Conservation (phyloP, 2,797 vertebrate genomes). For the Salmo trutta region DNA sequence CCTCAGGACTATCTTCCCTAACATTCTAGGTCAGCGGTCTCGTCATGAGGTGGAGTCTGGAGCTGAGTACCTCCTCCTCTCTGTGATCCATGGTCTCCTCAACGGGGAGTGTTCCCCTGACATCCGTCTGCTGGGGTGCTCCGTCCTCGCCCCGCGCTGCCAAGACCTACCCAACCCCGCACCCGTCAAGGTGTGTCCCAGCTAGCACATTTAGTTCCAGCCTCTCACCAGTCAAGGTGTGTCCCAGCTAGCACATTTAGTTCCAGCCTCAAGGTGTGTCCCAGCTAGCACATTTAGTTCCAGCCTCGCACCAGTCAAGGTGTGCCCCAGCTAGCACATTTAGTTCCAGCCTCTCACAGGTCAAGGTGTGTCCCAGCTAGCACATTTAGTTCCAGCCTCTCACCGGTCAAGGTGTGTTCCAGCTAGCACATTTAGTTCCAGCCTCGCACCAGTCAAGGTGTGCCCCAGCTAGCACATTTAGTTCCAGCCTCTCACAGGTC, state of each 20-base stretch:
- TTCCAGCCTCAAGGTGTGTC: too few species aligned
- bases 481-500: not conserved
- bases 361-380: not conserved
- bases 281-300: too few species aligned
- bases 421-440: not conserved
- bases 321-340: too few species aligned
- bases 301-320: too few species aligned
- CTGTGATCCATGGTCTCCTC: constrained; percentile 87
- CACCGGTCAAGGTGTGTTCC: not conserved
- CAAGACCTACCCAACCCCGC: constrained; percentile 39
- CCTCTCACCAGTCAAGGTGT: too few species aligned
- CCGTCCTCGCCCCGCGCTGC: constrained; percentile 88
- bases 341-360: not conserved
- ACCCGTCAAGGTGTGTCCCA: not conserved
- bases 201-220: not conserved
- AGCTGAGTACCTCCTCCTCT: constrained; percentile 90
- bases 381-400: not conserved
- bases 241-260: too few species aligned
- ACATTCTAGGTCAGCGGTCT: constrained; percentile 83
- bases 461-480: too few species aligned
- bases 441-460: not conserved
- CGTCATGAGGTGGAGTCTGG: constrained; percentile 84
- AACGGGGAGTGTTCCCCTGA: constrained; percentile 93
- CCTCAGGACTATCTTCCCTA: constrained; percentile 83
- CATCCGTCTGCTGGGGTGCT: constrained; percentile 90